phyloP scores from a whole-genome alignment of 1,140 invertebrate genomes.

The Sitophilus oryzae region DNA sequence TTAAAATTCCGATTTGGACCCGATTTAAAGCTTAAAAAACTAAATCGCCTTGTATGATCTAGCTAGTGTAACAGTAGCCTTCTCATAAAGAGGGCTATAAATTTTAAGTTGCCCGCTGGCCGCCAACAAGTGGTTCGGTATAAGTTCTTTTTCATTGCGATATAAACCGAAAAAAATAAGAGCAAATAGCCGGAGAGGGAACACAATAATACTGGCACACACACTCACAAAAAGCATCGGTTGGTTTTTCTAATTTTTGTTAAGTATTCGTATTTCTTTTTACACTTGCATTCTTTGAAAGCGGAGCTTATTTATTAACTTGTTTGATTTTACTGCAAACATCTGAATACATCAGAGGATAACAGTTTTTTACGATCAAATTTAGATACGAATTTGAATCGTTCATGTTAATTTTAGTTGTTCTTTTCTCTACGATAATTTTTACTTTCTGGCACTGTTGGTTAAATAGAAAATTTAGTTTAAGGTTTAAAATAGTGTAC shows the following conservation, averaged over 20 bases:
- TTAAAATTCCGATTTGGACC: too few species aligned
- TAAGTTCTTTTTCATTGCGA: neutral
- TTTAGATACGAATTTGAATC: too few species aligned
- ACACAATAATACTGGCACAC: neutral
- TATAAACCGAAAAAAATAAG: neutral
- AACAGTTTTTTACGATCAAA: too few species aligned
- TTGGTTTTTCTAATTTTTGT: neutral
- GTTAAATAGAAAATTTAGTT: too few species aligned
- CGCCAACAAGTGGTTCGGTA: neutral
- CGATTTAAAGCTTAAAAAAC: too few species aligned
- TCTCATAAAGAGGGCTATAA: neutral
- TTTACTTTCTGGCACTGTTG: too few species aligned
- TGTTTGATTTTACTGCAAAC: too few species aligned
- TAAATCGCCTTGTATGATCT: too few species aligned
- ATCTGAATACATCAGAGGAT: too few species aligned
- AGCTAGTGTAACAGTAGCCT: neutral
- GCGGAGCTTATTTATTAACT: neutral
- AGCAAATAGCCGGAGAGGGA: neutral
- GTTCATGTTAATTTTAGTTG: too few species aligned
- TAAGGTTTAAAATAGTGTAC: too few species aligned
- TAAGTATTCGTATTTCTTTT: neutral
- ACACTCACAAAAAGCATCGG: neutral
- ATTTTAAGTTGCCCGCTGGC: neutral
- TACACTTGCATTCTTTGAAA: neutral
- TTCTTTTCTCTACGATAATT: too few species aligned